Percentiles rank a stretch among this genome's conserved stretches.
Conservation (phyloP, 2,888 invertebrate genomes). For the Volucella inanis region DNA sequence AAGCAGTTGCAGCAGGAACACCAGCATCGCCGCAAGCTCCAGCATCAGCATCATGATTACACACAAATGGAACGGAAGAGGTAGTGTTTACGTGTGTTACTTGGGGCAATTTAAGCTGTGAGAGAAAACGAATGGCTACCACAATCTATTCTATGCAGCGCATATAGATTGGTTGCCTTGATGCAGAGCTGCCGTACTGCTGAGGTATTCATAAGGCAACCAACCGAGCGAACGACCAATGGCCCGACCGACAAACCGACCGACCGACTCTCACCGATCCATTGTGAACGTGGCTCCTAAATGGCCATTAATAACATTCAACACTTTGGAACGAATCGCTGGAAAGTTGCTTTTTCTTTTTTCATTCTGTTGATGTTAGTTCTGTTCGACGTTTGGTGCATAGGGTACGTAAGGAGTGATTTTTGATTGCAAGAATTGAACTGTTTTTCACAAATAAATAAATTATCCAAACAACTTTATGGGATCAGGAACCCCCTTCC, state of each 20-base stretch:
- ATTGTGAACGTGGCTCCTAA: constrained; percentile 21
- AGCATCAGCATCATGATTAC: constrained; percentile 44
- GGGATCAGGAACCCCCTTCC: too few relatives aligned
- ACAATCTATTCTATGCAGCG: not conserved
- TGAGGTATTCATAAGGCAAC: not conserved
- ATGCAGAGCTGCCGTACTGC: not conserved
- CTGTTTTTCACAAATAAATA: too few relatives aligned
- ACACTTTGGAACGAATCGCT: constrained; percentile 47
- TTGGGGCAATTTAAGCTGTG: constrained; percentile 3
- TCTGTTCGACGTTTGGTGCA: not conserved
- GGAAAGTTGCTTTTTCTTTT: constrained; percentile 3
- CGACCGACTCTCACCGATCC: not conserved
- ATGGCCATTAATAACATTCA: constrained; percentile 55
- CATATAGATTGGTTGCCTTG: constrained; percentile 10
- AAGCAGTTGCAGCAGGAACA: constrained; percentile 16
- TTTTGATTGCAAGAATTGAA: too few relatives aligned
- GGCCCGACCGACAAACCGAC: not conserved
- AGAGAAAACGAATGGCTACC: not conserved
- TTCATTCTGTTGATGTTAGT: too few relatives aligned
- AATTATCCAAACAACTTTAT: too few relatives aligned
- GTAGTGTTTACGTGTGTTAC: constrained; percentile 68
- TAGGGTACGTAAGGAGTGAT: not conserved
- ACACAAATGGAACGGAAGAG: constrained; percentile 53
- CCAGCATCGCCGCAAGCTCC: not conserved
- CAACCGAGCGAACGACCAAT: not conserved